Evolutionary conservation across 2,888 invertebrate species (phyloP), one percentile per base, ranked within the genome.

Genomic region (Chamaedrilus cognettii): DNA sequence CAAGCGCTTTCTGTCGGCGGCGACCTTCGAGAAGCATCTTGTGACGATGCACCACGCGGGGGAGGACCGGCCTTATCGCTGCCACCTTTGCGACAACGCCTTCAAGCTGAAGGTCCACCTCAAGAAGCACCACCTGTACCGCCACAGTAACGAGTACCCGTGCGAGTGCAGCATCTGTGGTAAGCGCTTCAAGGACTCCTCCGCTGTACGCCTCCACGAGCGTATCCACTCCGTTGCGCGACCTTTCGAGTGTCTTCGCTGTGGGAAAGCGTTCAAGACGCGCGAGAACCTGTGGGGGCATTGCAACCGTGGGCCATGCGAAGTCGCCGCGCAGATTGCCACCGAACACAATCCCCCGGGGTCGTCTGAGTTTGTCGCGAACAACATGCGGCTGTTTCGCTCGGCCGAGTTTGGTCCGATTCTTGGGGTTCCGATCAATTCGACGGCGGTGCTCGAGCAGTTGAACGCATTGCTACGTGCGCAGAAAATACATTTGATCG

Each of bases 41-140:
- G 62, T 67, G 33, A 64, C 64, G n/a, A 62, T 62, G 62, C 73
- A 73, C 66, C n/a, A n/a, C n/a, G n/a, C n/a, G n/a, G 34, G 66
- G 19, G 70, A 70, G 50, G 60, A 62, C n/a, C 62, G 73, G 26
- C 74, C 74, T 1, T 72, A 70, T 59, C 34, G 58, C 23, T 74
- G 74, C 52, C 32, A 57, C 23, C 64, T 67, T 31, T 74, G 74
- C 57, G 72, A 72, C 62, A 68, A 70, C 50, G 73, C 67, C 33
- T 74, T 74, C 69, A 74, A 74, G 64, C 70, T 74, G 66, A 74
- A 74, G 62, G 74, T 71, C 2, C 74, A 74, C 66, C 69, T 74
- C 42, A 74, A 74, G 70, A 74, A 74, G 58, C 74, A 74, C 60
- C 66, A 71, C 51, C 68, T 74, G 42, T 74, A 74, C 57, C 65